Conservation (phyloP, 2,113 vertebrate species). For the Tretioscincus oriximinensis region DNA sequence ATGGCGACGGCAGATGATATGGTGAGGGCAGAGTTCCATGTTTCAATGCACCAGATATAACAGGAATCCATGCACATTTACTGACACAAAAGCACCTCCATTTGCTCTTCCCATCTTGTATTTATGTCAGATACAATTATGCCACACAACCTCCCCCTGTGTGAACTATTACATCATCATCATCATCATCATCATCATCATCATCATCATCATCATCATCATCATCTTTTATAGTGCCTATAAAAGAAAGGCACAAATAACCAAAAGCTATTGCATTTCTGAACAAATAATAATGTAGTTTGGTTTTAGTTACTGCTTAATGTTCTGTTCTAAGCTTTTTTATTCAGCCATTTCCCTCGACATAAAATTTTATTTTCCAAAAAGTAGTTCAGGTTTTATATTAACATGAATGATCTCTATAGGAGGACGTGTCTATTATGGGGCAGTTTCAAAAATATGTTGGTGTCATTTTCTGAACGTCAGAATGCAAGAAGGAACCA, state of each 20-base stretch:
- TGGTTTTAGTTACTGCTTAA: neutral
- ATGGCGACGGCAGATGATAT: too few relatives aligned
- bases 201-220: too few relatives aligned
- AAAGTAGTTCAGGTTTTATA: too few relatives aligned
- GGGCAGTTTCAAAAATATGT: neutral
- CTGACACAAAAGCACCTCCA: neutral
- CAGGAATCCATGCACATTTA: neutral
- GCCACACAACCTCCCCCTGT: neutral
- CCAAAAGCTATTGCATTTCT: neutral
- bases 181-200: too few relatives aligned
- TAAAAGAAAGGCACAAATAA: neutral
- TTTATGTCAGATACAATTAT: neutral
- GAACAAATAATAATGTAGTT: neutral
- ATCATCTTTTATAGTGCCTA: too few relatives aligned
- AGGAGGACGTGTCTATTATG: neutral
- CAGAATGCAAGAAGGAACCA: neutral
- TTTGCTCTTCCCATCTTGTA: neutral
- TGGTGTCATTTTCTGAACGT: neutral
- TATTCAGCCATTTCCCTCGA: neutral
- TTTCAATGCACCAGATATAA: neutral
- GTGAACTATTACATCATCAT: neutral
- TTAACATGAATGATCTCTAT: neutral
- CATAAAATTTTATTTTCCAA: too few relatives aligned
- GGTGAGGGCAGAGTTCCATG: neutral
- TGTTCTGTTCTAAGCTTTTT: neutral